These are phyloP conservation scores for Lymantria dispar DNA, from an alignment of 2,888 invertebrate species.

Conservation along the genomic window DNA sequence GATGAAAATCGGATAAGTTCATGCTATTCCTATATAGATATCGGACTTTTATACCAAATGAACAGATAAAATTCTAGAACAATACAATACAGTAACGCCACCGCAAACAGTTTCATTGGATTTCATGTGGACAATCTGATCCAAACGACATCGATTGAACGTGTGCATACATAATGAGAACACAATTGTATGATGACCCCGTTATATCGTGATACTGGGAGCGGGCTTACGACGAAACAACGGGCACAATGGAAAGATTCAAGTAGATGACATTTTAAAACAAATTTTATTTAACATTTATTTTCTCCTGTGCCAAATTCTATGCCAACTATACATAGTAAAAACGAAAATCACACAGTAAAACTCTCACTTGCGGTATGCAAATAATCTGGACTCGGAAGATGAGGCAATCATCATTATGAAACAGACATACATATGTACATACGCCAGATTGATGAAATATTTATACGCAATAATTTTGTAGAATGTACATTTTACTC, in stretches of 20 bases:
- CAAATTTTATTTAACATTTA: constrained; percentile 39
- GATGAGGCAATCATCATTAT: constrained; percentile 6
- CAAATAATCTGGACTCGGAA: not conserved
- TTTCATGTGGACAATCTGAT: constrained; percentile 25
- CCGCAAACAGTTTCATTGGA: constrained; percentile 26
- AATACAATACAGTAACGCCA: not conserved
- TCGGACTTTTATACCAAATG: too few species aligned
- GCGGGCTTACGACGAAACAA: constrained; percentile 38
- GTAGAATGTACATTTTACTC: constrained; percentile 12
- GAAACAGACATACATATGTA: constrained; percentile 1
- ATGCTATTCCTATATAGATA: too few species aligned
- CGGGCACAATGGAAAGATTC: constrained; percentile 46
- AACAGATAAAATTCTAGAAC: too few species aligned
- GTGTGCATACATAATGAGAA: constrained; percentile 22
- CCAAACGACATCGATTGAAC: constrained; percentile 30
- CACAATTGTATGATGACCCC: constrained; percentile 30
- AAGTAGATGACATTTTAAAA: constrained; percentile 43
- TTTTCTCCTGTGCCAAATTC: not conserved
- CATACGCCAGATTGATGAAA: constrained; percentile 7
- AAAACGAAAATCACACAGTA: not conserved
- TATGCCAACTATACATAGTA: constrained; percentile 4
- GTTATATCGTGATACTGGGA: constrained; percentile 32
- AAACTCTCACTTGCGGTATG: not conserved
- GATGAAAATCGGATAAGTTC: too few species aligned
- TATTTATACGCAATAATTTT: constrained; percentile 18